Evolutionary conservation across 2,113 vertebrate species (phyloP).

Genomic region (Ameiurus melas): DNA sequence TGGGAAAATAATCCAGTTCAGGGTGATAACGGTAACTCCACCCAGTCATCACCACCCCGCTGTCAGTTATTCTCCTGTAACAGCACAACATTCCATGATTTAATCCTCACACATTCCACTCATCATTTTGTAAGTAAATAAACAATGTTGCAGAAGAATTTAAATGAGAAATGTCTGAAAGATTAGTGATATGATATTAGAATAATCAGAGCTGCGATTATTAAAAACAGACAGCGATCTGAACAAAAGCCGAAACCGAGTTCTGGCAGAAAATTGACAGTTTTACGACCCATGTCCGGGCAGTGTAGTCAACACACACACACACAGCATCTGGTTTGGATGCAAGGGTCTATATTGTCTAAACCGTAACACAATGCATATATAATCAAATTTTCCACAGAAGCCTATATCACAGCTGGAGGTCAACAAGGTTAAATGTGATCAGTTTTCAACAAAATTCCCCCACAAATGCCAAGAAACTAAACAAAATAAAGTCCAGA

Average conservation of each 20-base stretch:
- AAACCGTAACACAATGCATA: slow-evolving; percentile 1
- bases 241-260: background rate
- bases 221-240: background rate
- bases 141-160: background rate
- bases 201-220: background rate
- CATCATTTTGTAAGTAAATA: background rate
- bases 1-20: background rate
- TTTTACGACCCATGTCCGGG: slow-evolving; percentile 23
- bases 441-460: background rate
- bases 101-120: background rate
- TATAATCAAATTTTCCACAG: background rate
- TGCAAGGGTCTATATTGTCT: background rate
- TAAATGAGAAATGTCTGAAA: background rate
- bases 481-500: background rate
- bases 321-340: slow-evolving; percentile 7
- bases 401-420: background rate
- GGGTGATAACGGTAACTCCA: background rate
- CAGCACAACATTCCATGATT: background rate
- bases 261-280: background rate
- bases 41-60: background rate
- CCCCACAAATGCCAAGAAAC: background rate
- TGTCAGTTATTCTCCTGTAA: background rate
- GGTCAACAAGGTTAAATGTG: background rate
- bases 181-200: background rate
- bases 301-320: background rate